These are phyloP conservation scores for Trichoplax adhaerens DNA, from an alignment of 37 sponge, comb jelly and placozoan species.

Conservation along the genomic window DNA sequence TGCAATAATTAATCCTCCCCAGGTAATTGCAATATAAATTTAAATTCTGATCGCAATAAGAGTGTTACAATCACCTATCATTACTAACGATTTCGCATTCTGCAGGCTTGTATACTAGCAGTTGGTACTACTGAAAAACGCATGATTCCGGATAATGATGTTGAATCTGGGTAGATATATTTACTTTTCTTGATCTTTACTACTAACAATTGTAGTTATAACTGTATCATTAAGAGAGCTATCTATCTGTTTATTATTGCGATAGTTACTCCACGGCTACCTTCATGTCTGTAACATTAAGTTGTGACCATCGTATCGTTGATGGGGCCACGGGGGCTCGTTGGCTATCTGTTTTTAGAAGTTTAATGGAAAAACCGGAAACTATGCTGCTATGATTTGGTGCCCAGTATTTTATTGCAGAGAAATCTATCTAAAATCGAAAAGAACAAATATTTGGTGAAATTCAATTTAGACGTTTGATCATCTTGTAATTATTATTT, in stretches of 20 bases:
- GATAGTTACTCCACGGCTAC: slow-evolving; percentile 29
- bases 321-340: slow-evolving; percentile 93
- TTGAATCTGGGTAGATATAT: slow-evolving; percentile 21
- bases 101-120: slow-evolving; percentile 69
- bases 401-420: too few relatives aligned
- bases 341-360: slow-evolving; percentile 66
- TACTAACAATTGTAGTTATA: not conserved
- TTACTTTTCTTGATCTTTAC: not conserved
- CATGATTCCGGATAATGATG: slow-evolving; percentile 37
- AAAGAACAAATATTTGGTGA: too few relatives aligned
- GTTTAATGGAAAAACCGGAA: slow-evolving; percentile 57
- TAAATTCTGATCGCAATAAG: too few relatives aligned
- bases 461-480: too few relatives aligned
- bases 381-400: slow-evolving; percentile 54
- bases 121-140: slow-evolving; percentile 85
- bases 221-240: not conserved
- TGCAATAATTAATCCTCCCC: slow-evolving; percentile 11
- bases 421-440: too few relatives aligned
- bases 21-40: not conserved
- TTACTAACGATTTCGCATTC: too few relatives aligned
- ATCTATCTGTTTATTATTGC: not conserved
- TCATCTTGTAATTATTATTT: too few relatives aligned
- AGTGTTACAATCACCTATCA: too few relatives aligned
- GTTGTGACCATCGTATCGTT: slow-evolving; percentile 95
- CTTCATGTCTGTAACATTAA: slow-evolving; percentile 86